phyloP scores from a whole-genome alignment of 2,888 invertebrate species.

The Calliopum simillimum region DNA sequence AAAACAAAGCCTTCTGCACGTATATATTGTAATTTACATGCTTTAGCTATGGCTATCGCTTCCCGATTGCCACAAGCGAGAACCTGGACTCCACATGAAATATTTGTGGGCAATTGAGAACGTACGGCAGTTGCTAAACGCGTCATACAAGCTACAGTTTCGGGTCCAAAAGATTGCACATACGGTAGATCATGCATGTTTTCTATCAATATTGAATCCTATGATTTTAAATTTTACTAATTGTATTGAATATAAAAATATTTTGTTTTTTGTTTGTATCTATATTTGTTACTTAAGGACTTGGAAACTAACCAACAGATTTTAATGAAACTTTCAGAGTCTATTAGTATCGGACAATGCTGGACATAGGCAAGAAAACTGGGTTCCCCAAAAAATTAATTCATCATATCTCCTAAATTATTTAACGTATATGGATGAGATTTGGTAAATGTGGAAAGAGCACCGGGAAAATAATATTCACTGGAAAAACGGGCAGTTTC shows the following conservation, averaged over 20 bases:
- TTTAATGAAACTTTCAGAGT: too few relatives aligned
- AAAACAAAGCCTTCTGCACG: slow-evolving; percentile 84
- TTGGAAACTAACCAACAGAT: too few relatives aligned
- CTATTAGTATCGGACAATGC: too few relatives aligned
- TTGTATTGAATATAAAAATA: neutral
- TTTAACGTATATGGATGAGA: too few relatives aligned
- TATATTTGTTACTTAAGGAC: neutral
- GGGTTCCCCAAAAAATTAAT: too few relatives aligned
- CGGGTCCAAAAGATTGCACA: slow-evolving; percentile 74
- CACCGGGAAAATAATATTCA: too few relatives aligned
- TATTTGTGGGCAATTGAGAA: slow-evolving; percentile 66
- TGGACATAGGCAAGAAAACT: too few relatives aligned
- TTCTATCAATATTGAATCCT: slow-evolving; percentile 81
- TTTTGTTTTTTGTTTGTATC: neutral
- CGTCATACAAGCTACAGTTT: slow-evolving; percentile 77
- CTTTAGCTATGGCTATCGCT: slow-evolving; percentile 80
- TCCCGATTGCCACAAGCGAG: slow-evolving; percentile 82
- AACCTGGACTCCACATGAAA: slow-evolving; percentile 75
- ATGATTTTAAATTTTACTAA: neutral
- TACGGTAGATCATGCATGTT: slow-evolving; percentile 87
- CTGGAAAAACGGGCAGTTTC: too few relatives aligned
- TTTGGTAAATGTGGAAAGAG: too few relatives aligned
- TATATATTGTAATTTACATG: slow-evolving; percentile 77
- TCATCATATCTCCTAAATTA: too few relatives aligned
- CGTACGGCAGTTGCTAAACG: slow-evolving; percentile 73